phyloP scores from a whole-genome alignment of 2,797 vertebrate genomes.

The Microcaecilia unicolor region DNA sequence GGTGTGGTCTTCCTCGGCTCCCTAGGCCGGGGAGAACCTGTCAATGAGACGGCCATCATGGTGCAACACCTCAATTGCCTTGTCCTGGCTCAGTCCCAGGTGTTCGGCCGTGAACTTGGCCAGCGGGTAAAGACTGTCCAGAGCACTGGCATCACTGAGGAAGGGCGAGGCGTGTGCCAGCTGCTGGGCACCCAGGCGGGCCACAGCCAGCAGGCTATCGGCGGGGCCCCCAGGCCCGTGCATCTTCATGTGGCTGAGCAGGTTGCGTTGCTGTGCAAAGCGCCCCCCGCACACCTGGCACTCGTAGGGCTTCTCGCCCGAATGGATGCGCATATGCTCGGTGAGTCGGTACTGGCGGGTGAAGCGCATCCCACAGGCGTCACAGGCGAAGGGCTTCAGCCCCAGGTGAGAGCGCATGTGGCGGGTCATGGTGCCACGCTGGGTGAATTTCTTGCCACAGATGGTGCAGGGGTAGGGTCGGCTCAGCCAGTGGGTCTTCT shows the following conservation, averaged over 20 bases:
- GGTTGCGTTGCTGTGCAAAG: constrained; percentile 97
- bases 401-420: constrained; percentile 98
- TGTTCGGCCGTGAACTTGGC: constrained; percentile 87
- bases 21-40: constrained; percentile 88
- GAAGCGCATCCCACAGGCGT: constrained; percentile 97
- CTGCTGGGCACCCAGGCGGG: constrained; percentile 87
- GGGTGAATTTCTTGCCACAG: constrained; percentile 98
- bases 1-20: constrained; percentile 46
- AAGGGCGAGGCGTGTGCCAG: constrained; percentile 86
- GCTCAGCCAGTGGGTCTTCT: constrained; percentile 98
- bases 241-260: constrained; percentile 99
- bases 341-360: constrained; percentile 98
- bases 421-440: constrained; percentile 96
- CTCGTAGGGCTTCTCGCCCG: constrained; percentile 95
- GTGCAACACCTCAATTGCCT: constrained; percentile 76
- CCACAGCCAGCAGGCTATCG: constrained; percentile 89
- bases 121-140: constrained; percentile 91
- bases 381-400: constrained; percentile 95
- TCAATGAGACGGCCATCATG: constrained; percentile 83
- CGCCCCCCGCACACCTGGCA: constrained; percentile 97
- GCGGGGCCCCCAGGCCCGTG: constrained; percentile 75
- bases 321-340: constrained; percentile 98
- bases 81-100: constrained; percentile 85
- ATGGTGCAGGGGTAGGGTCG: constrained; percentile 97
- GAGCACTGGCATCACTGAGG: constrained; percentile 81